Evolutionary conservation across 2,113 vertebrate genomes (phyloP).

Genomic region (Chauna torquata): DNA sequence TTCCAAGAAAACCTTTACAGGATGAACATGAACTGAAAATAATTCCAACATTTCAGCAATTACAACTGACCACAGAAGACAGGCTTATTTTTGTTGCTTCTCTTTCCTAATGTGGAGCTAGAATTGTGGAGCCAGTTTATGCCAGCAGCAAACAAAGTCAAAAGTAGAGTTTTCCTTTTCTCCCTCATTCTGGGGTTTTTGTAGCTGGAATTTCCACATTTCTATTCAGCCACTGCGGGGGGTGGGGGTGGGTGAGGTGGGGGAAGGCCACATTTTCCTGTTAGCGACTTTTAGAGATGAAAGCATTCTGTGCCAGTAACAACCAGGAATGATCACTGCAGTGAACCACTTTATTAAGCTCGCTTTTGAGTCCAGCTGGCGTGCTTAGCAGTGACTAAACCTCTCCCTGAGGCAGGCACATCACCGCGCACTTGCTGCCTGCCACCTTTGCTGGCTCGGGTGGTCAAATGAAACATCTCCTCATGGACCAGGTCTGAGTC

Average conservation of each 20-base stretch:
- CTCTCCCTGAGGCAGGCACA: neutral
- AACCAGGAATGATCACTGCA: neutral
- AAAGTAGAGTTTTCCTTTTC: neutral
- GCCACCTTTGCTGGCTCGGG: neutral
- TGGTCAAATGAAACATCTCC: neutral
- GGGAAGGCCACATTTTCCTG: neutral
- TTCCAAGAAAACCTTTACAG: slow-evolving; percentile 54
- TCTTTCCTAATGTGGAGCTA: neutral
- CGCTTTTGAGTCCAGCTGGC: slow-evolving; percentile 34
- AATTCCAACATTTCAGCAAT: slow-evolving; percentile 26
- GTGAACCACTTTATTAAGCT: slow-evolving; percentile 25
- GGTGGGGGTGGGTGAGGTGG: too few relatives aligned
- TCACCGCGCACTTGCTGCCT: neutral
- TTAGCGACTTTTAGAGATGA: slow-evolving; percentile 41
- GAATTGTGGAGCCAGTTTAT: neutral
- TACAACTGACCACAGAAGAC: neutral
- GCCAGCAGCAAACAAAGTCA: neutral
- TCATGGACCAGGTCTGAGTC: neutral
- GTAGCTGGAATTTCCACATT: slow-evolving; percentile 14
- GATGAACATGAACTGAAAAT: neutral
- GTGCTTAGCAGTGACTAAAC: slow-evolving; percentile 47
- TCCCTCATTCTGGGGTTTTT: neutral
- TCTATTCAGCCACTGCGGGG: neutral
- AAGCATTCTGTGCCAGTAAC: slow-evolving; percentile 15
- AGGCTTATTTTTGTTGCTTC: slow-evolving; percentile 18